A percentile compares a stretch with the other conserved stretches of the same genome.
Conservation (phyloP, 2,113 vertebrate species). For the Vidua chalybeata region DNA sequence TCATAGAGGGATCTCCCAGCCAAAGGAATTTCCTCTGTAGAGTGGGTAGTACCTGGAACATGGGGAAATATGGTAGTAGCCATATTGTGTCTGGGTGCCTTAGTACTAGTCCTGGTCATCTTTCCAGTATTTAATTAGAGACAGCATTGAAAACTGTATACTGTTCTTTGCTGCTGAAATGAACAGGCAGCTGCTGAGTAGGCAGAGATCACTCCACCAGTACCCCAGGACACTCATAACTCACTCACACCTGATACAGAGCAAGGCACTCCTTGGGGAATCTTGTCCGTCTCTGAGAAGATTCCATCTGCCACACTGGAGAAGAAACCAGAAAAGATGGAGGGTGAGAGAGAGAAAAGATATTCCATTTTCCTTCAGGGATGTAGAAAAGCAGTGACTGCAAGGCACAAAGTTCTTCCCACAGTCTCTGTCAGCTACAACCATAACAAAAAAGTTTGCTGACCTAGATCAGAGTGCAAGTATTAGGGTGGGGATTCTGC, state of each 20-base stretch:
- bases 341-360: neutral
- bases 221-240: neutral
- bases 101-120: neutral
- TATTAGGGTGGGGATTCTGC: neutral
- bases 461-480: neutral
- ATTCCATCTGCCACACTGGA: neutral
- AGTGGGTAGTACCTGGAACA: neutral
- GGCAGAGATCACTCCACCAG: neutral
- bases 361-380: neutral
- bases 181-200: neutral
- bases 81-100: neutral
- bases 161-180: neutral
- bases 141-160: neutral
- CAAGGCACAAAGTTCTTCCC: neutral
- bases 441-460: neutral
- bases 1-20: neutral
- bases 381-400: neutral
- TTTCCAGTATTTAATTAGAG: neutral
- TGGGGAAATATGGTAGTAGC: neutral
- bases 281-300: neutral
- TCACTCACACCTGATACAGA: neutral
- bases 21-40: neutral
- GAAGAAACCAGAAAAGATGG: neutral
- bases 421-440: neutral
- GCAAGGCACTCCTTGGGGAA: neutral